Evolutionary conservation across 2,113 vertebrate genomes (phyloP), one percentile per base, ranked within the genome.

Genomic region (Neogobius melanostomus): DNA sequence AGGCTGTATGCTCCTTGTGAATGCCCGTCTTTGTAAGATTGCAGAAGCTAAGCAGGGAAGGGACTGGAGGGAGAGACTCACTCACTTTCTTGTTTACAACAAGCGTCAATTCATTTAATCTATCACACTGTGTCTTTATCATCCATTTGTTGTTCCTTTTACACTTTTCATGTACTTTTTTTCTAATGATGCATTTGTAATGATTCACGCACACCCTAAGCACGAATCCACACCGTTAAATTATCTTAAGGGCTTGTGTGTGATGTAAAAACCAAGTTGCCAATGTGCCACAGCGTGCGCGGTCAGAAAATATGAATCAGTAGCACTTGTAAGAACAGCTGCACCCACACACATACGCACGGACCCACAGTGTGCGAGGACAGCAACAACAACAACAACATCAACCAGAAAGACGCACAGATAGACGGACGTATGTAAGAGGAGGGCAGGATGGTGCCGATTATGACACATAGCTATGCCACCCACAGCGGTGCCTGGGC

Each of bases 401-500:
- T 46, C n/a, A 72, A 14, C 42, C 28, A n/a, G 36, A 61, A 48
- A 47, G 49, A 62, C 48, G 36, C 71, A 70, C 47, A 77, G 57
- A 74, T 14, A 72, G 45, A 86, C 57, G 51, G 78, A 76, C 71
- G 70, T 69, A 82, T 47, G 45, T 54, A 76, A 21, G 71, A 77
- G 78, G 73, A 85, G 84, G 84, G 77, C 76, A 76, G 87, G 77
- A 89, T 85, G 87, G 87, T 85, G 85, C 79, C 86, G 89, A 90
- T 87, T 89, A 90, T 91, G 90, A 91, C 90, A 88, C 88, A 91
- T 87, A 87, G 77, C 84, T 85, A 84, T 82, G 83, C 88, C 89
- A 84, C 90, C 90, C 89, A 91, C 90, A 83, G 86, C 52, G 73
- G 87, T 80, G 88, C 87, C 87, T 84, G 88, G 83, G 88, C 77